Percentiles rank a stretch among this genome's conserved stretches.
Conservation (phyloP, 2,113 vertebrate species). For the Caloenas nicobarica region DNA sequence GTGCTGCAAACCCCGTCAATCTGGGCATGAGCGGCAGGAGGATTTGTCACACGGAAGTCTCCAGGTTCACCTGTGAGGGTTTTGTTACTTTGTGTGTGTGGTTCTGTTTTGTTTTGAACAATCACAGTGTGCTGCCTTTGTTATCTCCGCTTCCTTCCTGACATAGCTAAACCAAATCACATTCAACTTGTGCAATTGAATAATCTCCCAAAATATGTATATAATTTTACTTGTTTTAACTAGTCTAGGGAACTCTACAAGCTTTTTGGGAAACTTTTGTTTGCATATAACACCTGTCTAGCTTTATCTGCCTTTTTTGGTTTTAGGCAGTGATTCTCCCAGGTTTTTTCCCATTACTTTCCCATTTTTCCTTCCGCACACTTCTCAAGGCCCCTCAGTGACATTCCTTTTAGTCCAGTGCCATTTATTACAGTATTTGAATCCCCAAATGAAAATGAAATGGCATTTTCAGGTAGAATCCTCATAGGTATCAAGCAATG, state of each 20-base stretch:
- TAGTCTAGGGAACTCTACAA: background rate
- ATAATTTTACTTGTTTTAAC: background rate
- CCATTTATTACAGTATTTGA: background rate
- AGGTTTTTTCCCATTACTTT: background rate
- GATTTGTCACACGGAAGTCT: background rate
- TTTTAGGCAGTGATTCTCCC: background rate
- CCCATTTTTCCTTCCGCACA: background rate
- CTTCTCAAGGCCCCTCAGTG: background rate
- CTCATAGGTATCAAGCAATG: background rate
- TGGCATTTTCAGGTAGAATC: background rate
- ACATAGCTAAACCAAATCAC: background rate
- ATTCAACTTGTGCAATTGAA: background rate
- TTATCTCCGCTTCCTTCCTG: background rate
- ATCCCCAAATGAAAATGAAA: background rate
- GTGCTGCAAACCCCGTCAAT: background rate
- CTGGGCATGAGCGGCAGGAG: background rate
- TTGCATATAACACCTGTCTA: rapidly evolving
- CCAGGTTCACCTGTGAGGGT: background rate
- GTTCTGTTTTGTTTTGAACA: background rate
- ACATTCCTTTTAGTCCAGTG: background rate
- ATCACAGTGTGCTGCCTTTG: rapidly evolving
- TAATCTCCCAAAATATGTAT: background rate
- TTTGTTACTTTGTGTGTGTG: background rate
- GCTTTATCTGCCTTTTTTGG: background rate
- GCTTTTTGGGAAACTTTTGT: background rate